phyloP scores from a whole-genome alignment of 2,888 invertebrate genomes.

The Spialia ferax region DNA sequence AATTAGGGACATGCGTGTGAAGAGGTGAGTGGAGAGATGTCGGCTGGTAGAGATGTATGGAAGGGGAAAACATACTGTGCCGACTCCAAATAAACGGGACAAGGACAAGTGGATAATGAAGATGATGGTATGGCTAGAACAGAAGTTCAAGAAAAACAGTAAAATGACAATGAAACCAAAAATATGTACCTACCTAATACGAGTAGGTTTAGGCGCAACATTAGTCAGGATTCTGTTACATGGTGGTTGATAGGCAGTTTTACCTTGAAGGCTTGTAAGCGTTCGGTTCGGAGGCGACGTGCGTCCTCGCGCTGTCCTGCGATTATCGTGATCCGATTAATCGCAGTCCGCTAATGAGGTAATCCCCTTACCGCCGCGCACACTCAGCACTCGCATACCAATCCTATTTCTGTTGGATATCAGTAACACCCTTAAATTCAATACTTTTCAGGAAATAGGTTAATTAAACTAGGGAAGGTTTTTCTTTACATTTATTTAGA shows the following conservation, averaged over 20 bases:
- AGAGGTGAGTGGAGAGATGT: no score
- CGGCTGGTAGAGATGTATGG: no score
- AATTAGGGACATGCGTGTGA: no score
- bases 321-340: conserved; percentile 57
- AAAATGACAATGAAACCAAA: neutral
- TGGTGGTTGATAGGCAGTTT: neutral
- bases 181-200: no score
- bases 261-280: conserved; percentile 18
- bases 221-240: neutral
- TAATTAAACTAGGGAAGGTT: neutral
- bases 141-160: no score
- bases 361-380: conserved; percentile 48
- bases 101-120: no score
- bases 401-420: conserved; percentile 23
- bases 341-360: conserved; percentile 50
- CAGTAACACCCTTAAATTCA: conserved; percentile 18
- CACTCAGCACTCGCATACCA: conserved; percentile 14
- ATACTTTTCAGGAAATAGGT: neutral
- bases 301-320: conserved; percentile 41
- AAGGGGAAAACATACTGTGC: no score
- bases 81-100: no score
- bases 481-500: neutral
- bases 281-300: conserved; percentile 36
- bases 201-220: neutral
- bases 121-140: no score